These are phyloP conservation scores for Gobiocypris rarus DNA, from an alignment of 2,113 vertebrate genomes.

Conservation along the genomic window DNA sequence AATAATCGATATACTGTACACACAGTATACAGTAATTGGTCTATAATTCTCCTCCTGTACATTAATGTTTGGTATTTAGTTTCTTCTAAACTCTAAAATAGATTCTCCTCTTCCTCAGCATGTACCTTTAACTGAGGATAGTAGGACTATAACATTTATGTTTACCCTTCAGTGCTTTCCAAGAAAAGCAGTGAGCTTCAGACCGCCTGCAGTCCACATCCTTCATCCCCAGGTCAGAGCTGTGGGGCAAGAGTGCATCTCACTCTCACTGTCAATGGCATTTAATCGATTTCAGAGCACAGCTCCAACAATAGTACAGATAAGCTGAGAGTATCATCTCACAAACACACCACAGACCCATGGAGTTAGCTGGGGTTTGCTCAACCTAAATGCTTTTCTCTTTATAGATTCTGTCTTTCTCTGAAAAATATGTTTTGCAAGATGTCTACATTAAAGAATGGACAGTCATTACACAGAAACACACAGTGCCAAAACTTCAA, in stretches of 20 bases:
- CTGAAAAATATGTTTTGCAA: neutral
- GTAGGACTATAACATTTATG: neutral
- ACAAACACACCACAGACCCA: slow-evolving; percentile 33
- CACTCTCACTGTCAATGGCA: slow-evolving; percentile 41
- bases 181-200: slow-evolving; percentile 25
- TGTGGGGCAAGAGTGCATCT: slow-evolving; percentile 33
- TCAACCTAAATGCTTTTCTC: neutral
- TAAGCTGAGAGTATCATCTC: slow-evolving; percentile 22
- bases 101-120: slow-evolving; percentile 14
- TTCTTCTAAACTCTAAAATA: neutral
- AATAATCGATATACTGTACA: neutral
- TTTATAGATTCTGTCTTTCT: neutral
- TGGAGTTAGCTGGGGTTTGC: neutral
- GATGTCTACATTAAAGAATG: neutral
- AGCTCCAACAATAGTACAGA: slow-evolving; percentile 30
- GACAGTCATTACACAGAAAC: neutral
- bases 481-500: neutral
- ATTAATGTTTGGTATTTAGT: too few relatives aligned
- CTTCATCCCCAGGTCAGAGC: slow-evolving; percentile 35
- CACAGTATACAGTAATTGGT: too few relatives aligned
- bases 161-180: slow-evolving; percentile 43
- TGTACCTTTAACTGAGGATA: slow-evolving; percentile 3
- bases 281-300: slow-evolving; percentile 43
- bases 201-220: slow-evolving; percentile 39
- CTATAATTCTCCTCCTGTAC: too few relatives aligned